Conservation (phyloP, 2,113 vertebrate species). For the Scatophagus argus region DNA sequence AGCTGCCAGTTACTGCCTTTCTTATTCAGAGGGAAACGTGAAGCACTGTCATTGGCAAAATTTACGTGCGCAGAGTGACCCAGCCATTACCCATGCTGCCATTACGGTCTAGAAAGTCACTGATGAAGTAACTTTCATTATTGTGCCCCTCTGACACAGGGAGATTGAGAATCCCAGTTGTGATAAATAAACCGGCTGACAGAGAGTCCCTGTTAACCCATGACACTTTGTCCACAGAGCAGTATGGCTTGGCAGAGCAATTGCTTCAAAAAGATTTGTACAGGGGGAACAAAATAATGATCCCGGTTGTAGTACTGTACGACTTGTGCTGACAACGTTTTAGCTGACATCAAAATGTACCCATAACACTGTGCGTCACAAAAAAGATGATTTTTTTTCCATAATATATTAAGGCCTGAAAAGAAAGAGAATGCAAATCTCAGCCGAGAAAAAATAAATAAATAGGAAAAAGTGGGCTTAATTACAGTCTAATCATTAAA, state of each 20-base stretch:
- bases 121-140: neutral
- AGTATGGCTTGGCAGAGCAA: slow-evolving; percentile 1
- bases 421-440: no score
- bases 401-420: neutral
- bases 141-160: slow-evolving; percentile 29
- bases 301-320: neutral
- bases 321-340: neutral
- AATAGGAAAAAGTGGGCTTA: neutral
- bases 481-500: neutral
- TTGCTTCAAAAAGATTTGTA: neutral
- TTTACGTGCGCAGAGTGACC: slow-evolving; percentile 16
- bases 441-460: no score
- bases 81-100: slow-evolving; percentile 30
- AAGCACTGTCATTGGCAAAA: slow-evolving; percentile 14
- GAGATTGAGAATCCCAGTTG: slow-evolving; percentile 24
- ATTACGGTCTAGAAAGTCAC: slow-evolving; percentile 24
- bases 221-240: neutral
- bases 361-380: neutral
- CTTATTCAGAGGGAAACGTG: neutral
- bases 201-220: slow-evolving; percentile 9
- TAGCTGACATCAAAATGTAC: neutral
- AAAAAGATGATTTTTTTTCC: neutral
- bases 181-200: slow-evolving; percentile 37
- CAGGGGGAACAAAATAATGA: neutral
- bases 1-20: neutral